A percentile compares a stretch with the other conserved stretches of the same genome.
Conservation (phyloP, 2,797 vertebrate species). For the Lagocephalus sceleratus region DNA sequence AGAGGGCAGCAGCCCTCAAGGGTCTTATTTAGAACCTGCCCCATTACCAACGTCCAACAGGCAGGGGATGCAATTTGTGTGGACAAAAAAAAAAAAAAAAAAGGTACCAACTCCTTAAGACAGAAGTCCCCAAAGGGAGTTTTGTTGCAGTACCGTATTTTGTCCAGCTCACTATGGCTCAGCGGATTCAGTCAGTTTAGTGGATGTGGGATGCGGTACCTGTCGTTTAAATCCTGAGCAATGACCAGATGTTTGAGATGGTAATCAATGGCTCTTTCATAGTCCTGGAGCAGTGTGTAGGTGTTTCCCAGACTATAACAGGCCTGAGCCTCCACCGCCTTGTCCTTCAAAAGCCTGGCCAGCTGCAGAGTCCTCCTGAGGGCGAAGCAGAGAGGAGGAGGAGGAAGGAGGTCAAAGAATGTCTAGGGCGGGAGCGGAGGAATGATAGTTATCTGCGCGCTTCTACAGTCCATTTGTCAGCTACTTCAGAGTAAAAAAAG, state of each 20-base stretch:
- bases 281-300: conserved; percentile 92
- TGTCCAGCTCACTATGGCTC: neutral
- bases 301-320: conserved; percentile 97
- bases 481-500: neutral
- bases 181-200: neutral
- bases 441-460: conserved; percentile 36
- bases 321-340: conserved; percentile 92
- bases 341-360: conserved; percentile 88
- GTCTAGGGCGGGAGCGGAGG: conserved; percentile 38
- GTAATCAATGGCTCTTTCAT: conserved; percentile 92
- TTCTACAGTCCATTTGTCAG: neutral
- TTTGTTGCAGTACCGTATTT: too few species aligned
- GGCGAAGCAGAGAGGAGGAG: conserved; percentile 28
- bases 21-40: neutral
- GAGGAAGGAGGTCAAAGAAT: conserved; percentile 51
- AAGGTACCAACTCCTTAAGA: neutral
- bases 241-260: conserved; percentile 93
- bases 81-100: too few species aligned
- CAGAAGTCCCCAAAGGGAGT: neutral
- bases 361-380: conserved; percentile 88
- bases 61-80: neutral
- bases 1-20: neutral
- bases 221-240: conserved; percentile 88
- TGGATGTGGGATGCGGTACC: conserved; percentile 60
- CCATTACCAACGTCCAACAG: neutral